phyloP scores from a whole-genome alignment of 92 coral and sea anemone species.

The Blastomussa wellsi region DNA sequence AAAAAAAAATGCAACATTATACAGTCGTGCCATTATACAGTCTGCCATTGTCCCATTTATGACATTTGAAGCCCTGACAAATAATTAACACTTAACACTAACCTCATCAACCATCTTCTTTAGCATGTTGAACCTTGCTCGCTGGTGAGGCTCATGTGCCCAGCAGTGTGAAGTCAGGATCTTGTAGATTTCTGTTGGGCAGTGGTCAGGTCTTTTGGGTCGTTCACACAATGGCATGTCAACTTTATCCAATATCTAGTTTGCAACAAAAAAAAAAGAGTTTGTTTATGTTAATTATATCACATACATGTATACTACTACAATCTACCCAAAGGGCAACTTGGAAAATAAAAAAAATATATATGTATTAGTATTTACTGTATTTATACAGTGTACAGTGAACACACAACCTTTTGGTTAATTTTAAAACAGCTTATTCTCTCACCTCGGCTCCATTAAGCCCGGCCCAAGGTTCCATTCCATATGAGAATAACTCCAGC shows the following conservation, averaged over 20 bases:
- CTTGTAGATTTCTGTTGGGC: constrained; percentile 83
- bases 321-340: not conserved
- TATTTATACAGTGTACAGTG: too few species aligned
- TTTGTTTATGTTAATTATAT: too few species aligned
- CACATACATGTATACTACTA: not conserved
- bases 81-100: not conserved
- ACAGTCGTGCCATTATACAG: too few species aligned
- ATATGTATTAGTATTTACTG: too few species aligned
- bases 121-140: constrained; percentile 75
- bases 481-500: constrained; percentile 90
- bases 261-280: not conserved
- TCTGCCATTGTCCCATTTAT: too few species aligned
- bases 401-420: too few species aligned
- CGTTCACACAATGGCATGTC: constrained; percentile 86
- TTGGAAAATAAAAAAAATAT: too few species aligned
- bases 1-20: not conserved
- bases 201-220: constrained; percentile 88
- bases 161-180: constrained; percentile 78
- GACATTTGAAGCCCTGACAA: too few species aligned
- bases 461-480: constrained; percentile 93
- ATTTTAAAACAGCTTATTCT: not conserved
- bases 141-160: constrained; percentile 78
- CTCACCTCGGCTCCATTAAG: constrained; percentile 82
- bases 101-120: constrained; percentile 76
- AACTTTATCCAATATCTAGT: constrained; percentile 82